Evolutionary conservation across 2,888 invertebrate genomes (phyloP), one percentile per base, ranked within the genome.

Genomic region (Muscina levida): DNA sequence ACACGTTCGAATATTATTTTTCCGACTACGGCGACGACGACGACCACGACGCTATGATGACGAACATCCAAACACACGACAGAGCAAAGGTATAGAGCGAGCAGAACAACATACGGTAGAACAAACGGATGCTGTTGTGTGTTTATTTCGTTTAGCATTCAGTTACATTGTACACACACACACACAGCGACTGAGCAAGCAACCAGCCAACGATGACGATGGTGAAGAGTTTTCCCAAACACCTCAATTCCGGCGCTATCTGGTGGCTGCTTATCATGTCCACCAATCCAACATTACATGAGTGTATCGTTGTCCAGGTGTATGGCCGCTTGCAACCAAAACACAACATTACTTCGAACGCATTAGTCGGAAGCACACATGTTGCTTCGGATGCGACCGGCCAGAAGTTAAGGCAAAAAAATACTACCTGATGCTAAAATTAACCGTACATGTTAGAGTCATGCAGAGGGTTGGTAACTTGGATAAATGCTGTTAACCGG

Each of bases 381-480:
- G 73, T 73, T 76, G 73, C 73, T 77, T 51, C 39, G 15, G 1
- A 51, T 48, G 6, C 51, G 1, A 48, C 17, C 51, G 2, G 2
- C 19, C 1, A 15, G 2, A 19, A 22, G n/a, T n/a, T n/a, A 51
- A 11, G 19, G 51, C 19, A 19, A 5, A 22, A 8, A 37, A 57
- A 46, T 59, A 73, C 73, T 57, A 70, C 72, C 76, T 79, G 79
- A 76, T 79, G 75, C 76, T 72, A 76, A 56, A 72, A 19, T 48
- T 24, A 11, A 24, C 57, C 67, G 11, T n/a, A 39, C 3, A 57
- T 73, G 44, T 76, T 73, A 57, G n/a, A n/a, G n/a, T n/a, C 53
- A 42, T 31, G 22, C 66, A 57, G 6, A 17, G 37, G 76, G 79
- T 76, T 72, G 56, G 65, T 15, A 19, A 8, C 72, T 68, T 11